Evolutionary conservation across 1,140 invertebrate species (phyloP), one percentile per base, ranked within the genome.

Genomic region (Formica exsecta): DNA sequence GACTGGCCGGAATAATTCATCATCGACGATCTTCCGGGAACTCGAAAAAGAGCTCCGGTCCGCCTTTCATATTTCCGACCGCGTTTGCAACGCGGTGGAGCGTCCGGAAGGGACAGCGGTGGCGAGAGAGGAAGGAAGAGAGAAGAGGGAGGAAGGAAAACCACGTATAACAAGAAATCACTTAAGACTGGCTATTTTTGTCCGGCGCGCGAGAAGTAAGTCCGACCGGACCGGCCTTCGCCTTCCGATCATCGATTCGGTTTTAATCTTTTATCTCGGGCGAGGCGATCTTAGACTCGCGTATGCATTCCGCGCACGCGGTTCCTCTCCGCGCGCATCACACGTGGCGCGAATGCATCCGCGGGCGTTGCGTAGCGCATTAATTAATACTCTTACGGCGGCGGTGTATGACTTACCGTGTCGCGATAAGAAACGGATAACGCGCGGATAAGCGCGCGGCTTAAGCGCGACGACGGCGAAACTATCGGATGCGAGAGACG

Each of bases 311-410:
- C 68, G 38, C 54, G 68, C 38, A 38, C 41, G 61, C 62, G 62
- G 16, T 16, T 9, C 19, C 0, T 5, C 8, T 25, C 19, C 25
- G 22, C 38, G 38, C 32, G 65, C 77, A 51, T 48, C 70, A 41
- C 79, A 41, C 79, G 79, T 81, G 79, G 66, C 36, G 51, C 79
- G 79, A 71, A 81, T 81, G 51, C 74, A 71, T 36, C 44, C 61
- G 44, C n/a, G 22, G 77, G 32, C 32, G 32, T 25, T 36, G 61
- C 65, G 16, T 59, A 61, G 25, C 36, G 79, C 68, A 74, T 74
- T 74, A 83, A 83, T 83, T 83, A 74, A 83, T 83, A 73, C 66
- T 81, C 79, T 81, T 71, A 5, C 19, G 29, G 76, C 41, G 61
- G 11, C 8, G 25, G 22, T 36, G 29, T 83, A 48, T 68, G 44